phyloP scores from a whole-genome alignment of 1,140 invertebrate species.

The Drosophila ironensis region DNA sequence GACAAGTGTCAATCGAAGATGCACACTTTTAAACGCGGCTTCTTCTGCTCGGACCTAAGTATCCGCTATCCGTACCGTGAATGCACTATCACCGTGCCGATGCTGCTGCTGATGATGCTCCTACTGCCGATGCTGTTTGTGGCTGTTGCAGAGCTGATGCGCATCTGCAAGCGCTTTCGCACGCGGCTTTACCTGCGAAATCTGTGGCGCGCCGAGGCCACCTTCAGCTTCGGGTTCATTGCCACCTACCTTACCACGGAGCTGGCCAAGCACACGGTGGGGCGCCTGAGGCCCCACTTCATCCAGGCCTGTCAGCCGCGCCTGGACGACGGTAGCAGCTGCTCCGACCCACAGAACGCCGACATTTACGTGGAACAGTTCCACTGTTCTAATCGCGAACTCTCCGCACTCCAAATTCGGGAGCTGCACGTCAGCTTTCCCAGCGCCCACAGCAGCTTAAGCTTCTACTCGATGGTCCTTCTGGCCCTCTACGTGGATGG shows the following conservation, averaged over 20 bases:
- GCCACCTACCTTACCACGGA: conserved; percentile 75
- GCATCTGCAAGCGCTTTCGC: conserved; percentile 65
- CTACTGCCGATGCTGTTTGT: conserved; percentile 76
- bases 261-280: conserved; percentile 71
- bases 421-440: conserved; percentile 91
- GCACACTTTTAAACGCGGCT: conserved; percentile 73
- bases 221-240: conserved; percentile 76
- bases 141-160: conserved; percentile 73
- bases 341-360: conserved; percentile 83
- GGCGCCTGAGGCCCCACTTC: conserved; percentile 69
- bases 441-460: conserved; percentile 91
- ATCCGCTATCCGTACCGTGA: conserved; percentile 72
- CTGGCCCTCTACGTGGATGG: conserved; percentile 72
- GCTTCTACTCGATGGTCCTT: conserved; percentile 90
- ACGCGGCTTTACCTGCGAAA: conserved; percentile 65
- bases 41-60: conserved; percentile 70
- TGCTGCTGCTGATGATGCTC: conserved; percentile 71
- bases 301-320: conserved; percentile 85
- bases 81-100: conserved; percentile 75
- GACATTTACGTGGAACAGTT: conserved; percentile 87
- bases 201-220: conserved; percentile 60
- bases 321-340: conserved; percentile 83
- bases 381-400: conserved; percentile 84
- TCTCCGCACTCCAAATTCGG: conserved; percentile 84
- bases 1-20: conserved; percentile 44